Evolutionary conservation across 1,140 invertebrate species (phyloP), one percentile per base, ranked within the genome.

Genomic region (Aphelinus certus): DNA sequence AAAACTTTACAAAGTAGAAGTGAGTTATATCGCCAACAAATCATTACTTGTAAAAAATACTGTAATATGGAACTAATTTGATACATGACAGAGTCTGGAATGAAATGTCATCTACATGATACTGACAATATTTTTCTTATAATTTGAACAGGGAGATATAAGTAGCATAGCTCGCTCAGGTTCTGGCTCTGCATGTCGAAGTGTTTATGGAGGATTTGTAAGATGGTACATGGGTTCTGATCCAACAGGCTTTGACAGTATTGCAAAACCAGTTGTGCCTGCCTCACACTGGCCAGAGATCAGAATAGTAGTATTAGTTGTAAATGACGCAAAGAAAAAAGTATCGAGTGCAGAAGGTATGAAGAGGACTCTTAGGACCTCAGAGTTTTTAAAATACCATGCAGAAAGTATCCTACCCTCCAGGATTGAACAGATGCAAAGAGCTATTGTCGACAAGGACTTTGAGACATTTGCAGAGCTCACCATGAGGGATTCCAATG

Each of bases 401-500:
- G 90, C 93, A 7, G 82, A 92, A 69, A 80, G 91, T 66, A 88
- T 93, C 81, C 94, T 99, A 1, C 94, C 95, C 2, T 86, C 90
- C 77, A 89, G 94, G 82, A 91, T 94, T 1, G 82, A 91, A 67
- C 82, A 89, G 73, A 96, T 98, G 67, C 91, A 89, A 75, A 80
- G 90, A 78, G 96, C 97, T 6, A 98, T 99, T 67, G 69, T 89
- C 49, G 80, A 91, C 0, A 94, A 90, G 83, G 90, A 99, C 89
- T 99, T 99, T 87, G 77, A 91, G 55, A 91, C 85, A 65, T 98
- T 99, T 91, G 97, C 96, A 48, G 92, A 96, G 85, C 89, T 99
- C 6, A 98, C 97, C 26, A 99, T 99, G 95, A 93, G 93, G 87
- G 98, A 99, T 82, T 98, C 97, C 67, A 99, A 99, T 91, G 95